These are phyloP conservation scores for Chrosomus eos DNA, from an alignment of 2,797 vertebrate genomes.

Conservation along the genomic window DNA sequence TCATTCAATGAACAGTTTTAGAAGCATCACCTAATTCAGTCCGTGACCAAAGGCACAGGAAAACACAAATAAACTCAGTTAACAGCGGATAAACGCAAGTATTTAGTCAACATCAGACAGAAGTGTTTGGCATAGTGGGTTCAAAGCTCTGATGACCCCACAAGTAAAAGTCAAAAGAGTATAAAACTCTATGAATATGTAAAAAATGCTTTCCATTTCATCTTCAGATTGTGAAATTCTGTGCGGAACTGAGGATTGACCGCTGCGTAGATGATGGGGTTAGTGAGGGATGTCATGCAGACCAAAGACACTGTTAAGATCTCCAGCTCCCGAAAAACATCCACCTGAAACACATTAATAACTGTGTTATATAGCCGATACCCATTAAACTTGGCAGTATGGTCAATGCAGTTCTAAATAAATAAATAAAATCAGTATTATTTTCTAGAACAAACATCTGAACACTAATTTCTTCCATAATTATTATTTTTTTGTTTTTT, in stretches of 20 bases:
- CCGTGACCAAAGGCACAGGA: not conserved
- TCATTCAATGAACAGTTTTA: not conserved
- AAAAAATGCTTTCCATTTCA: slow-evolving; percentile 64
- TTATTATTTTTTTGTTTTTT: not conserved
- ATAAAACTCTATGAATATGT: slow-evolving; percentile 48
- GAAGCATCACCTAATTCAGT: not conserved
- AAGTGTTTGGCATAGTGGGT: not conserved
- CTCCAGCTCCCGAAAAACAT: slow-evolving; percentile 65
- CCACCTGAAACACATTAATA: slow-evolving; percentile 65
- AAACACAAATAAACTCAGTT: not conserved
- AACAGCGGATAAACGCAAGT: not conserved
- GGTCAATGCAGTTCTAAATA: not conserved
- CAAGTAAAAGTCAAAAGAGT: not conserved
- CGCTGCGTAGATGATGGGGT: slow-evolving; percentile 81
- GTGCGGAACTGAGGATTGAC: slow-evolving; percentile 81
- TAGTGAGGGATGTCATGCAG: slow-evolving; percentile 78
- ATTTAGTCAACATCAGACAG: not conserved
- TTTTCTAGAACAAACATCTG: not conserved
- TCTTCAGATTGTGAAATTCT: slow-evolving; percentile 74
- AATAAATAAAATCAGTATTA: not conserved
- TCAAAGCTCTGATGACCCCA: not conserved
- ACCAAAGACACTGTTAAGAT: slow-evolving; percentile 75
- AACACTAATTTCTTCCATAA: not conserved
- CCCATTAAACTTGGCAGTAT: not conserved
- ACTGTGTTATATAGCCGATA: not conserved